These are phyloP conservation scores for Actinopyga echinites DNA, from an alignment of 53 echinoderm and acorn worm species.

Conservation along the genomic window DNA sequence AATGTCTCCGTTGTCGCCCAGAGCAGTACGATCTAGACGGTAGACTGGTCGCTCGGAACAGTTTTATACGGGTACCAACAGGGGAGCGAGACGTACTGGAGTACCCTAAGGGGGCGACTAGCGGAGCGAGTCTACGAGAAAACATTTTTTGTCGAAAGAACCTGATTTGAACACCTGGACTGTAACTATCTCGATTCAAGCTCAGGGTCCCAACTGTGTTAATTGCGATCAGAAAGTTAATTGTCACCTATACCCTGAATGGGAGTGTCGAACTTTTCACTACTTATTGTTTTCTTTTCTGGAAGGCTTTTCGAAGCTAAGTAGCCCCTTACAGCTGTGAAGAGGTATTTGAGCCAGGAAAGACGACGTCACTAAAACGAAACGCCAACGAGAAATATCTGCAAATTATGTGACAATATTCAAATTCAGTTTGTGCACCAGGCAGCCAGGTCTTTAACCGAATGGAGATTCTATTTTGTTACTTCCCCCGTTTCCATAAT, in stretches of 20 bases:
- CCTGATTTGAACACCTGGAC: constrained; percentile 3
- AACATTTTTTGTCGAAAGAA: background rate
- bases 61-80: constrained; percentile 13
- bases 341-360: no score
- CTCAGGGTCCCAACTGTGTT: constrained; percentile 28
- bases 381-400: no score
- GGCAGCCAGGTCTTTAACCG: no score
- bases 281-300: no score
- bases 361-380: no score
- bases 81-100: constrained; percentile 33
- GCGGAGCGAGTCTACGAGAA: background rate
- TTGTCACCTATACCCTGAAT: constrained; percentile 7
- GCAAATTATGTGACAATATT: no score
- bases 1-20: background rate
- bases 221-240: constrained; percentile 25
- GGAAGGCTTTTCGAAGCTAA: no score
- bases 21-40: constrained; percentile 3
- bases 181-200: background rate
- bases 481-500: no score
- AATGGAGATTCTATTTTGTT: no score
- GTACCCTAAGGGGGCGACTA: constrained; percentile 10
- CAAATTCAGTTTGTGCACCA: no score
- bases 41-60: background rate
- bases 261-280: background rate
- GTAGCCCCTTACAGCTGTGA: no score